Conservation (phyloP, 2,888 invertebrate species). For the Orthonevra nobilis region DNA sequence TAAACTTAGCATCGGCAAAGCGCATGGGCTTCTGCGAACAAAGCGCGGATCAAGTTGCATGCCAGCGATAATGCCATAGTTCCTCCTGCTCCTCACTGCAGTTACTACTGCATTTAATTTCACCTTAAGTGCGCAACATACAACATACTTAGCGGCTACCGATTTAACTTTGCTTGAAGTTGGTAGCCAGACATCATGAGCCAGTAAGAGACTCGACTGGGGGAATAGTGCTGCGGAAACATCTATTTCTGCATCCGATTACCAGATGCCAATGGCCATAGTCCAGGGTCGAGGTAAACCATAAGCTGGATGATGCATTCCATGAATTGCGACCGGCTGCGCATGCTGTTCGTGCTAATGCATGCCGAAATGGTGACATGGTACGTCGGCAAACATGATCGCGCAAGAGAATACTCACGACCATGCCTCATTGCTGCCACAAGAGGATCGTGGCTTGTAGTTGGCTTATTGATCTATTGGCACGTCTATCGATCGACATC, state of each 20-base stretch:
- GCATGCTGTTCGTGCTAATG: conserved; percentile 53
- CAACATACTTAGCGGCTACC: conserved; percentile 53
- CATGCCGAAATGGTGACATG: conserved; percentile 20
- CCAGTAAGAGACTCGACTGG: background rate
- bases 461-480: conserved; percentile 45
- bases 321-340: conserved; percentile 32
- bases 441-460: conserved; percentile 7
- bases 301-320: conserved; percentile 33
- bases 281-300: conserved; percentile 18
- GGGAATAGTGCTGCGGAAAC: conserved; percentile 8
- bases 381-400: background rate
- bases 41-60: background rate
- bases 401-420: background rate
- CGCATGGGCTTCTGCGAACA: background rate
- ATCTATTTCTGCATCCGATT: conserved; percentile 43
- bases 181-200: background rate
- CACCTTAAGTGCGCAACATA: conserved; percentile 47
- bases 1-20: conserved; percentile 25
- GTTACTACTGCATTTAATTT: conserved; percentile 27
- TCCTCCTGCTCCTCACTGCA: conserved; percentile 9
- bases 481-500: conserved; percentile 50
- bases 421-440: too few species aligned
- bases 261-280: conserved; percentile 44
- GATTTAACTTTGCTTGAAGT: conserved; percentile 21
- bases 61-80: conserved; percentile 24